These are phyloP conservation scores for Hypselothyrea guttata DNA, from an alignment of 2,888 invertebrate species.

Conservation along the genomic window DNA sequence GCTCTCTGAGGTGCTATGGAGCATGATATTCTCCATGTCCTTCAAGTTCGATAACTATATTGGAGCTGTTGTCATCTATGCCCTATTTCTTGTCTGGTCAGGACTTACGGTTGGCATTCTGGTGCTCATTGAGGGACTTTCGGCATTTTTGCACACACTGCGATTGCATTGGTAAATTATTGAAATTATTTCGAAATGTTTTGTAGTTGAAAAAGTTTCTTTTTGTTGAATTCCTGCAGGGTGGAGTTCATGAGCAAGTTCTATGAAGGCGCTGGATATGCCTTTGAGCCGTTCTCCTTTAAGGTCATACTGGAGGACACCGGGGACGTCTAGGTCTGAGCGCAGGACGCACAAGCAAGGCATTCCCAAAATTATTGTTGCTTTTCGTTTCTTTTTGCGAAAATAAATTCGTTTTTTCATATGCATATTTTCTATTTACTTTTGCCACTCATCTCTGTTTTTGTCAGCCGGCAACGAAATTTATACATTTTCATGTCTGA, in stretches of 20 bases:
- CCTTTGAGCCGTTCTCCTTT: constrained; percentile 93
- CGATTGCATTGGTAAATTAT: constrained; percentile 94
- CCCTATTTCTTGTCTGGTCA: constrained; percentile 95
- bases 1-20: constrained; percentile 95
- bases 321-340: constrained; percentile 78
- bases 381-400: constrained; percentile 40
- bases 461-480: constrained; percentile 51
- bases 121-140: constrained; percentile 99
- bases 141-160: constrained; percentile 98
- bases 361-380: constrained; percentile 14
- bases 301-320: constrained; percentile 87
- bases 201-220: not conserved
- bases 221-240: constrained; percentile 83
- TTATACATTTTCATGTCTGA: constrained; percentile 37
- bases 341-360: constrained; percentile 39
- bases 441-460: constrained; percentile 37
- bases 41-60: constrained; percentile 85
- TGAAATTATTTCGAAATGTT: not conserved
- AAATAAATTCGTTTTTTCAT: constrained; percentile 62
- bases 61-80: constrained; percentile 89
- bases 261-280: constrained; percentile 91
- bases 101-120: constrained; percentile 95
- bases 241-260: constrained; percentile 99
- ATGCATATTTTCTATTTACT: constrained; percentile 49
- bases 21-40: constrained; percentile 92